Percentiles rank a stretch among this genome's conserved stretches.
Evolutionary conservation across 2,797 vertebrate genomes (phyloP).

Genomic region (Luscinia luscinia): DNA sequence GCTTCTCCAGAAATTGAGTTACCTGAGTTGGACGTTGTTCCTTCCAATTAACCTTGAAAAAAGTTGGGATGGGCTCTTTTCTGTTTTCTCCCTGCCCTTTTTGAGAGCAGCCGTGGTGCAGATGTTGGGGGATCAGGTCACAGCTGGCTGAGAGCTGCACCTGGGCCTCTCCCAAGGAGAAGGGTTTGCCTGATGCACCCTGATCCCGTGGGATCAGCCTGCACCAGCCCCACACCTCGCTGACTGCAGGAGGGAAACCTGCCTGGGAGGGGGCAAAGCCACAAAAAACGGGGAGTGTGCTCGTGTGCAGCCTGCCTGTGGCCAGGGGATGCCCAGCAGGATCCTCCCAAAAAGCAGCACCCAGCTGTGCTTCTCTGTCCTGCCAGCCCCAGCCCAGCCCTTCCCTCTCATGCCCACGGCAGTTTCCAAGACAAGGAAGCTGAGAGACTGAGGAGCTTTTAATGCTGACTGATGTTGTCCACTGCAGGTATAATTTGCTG

Average conservation of each 20-base stretch:
- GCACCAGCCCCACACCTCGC: accelerated
- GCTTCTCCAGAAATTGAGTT: neutral
- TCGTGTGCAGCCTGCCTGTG: neutral
- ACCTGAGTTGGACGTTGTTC: accelerated
- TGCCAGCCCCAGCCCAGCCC: neutral
- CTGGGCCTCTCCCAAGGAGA: neutral
- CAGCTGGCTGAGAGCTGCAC: neutral
- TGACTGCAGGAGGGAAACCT: neutral
- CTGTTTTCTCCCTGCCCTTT: neutral
- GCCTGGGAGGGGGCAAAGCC: neutral
- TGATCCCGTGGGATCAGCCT: neutral
- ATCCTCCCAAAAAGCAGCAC: neutral
- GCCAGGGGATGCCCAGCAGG: accelerated
- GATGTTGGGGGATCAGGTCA: neutral
- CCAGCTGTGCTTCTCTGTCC: neutral
- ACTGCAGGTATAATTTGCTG: constrained; percentile 8
- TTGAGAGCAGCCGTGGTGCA: neutral
- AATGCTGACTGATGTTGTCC: constrained; percentile 32
- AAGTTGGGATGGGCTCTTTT: neutral
- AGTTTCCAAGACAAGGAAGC: neutral
- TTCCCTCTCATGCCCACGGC: neutral
- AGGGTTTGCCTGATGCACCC: neutral
- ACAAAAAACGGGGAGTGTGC: accelerated
- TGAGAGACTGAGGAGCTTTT: neutral
- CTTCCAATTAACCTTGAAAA: neutral